These are phyloP conservation scores for Psittacula derbiana DNA, from an alignment of 2,797 vertebrate genomes.

Conservation along the genomic window DNA sequence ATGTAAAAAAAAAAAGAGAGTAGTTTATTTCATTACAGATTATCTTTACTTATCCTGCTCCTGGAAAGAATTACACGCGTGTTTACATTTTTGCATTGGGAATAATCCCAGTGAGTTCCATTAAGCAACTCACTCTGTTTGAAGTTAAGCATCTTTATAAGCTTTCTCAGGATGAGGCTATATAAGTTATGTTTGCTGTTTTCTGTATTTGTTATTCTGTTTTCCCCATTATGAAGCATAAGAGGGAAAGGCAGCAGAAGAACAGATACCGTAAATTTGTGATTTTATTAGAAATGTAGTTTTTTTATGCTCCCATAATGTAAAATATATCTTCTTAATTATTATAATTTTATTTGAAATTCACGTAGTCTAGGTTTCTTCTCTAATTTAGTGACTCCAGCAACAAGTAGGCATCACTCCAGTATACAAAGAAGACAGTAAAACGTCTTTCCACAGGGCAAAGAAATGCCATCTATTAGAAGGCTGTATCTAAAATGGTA, in stretches of 20 bases:
- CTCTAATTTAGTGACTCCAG: not conserved
- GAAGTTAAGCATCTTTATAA: not conserved
- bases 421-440: not conserved
- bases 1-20: rapidly evolving
- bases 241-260: not conserved
- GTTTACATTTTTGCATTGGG: not conserved
- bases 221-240: not conserved
- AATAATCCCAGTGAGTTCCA: not conserved
- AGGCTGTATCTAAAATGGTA: slow-evolving; percentile 46
- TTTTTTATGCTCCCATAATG: not conserved
- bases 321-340: not conserved
- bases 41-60: not conserved
- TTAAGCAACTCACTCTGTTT: not conserved
- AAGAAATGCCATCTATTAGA: slow-evolving; percentile 11
- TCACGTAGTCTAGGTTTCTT: not conserved
- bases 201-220: slow-evolving; percentile 15
- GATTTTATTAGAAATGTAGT: not conserved
- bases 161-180: not conserved
- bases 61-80: not conserved
- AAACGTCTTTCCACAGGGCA: slow-evolving; percentile 4
- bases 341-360: slow-evolving; percentile 40
- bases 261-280: not conserved
- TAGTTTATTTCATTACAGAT: not conserved
- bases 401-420: not conserved
- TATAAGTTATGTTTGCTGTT: not conserved